A percentile compares a stretch with the other conserved stretches of the same genome.
These are phyloP conservation scores for Bombus consobrinus DNA, from an alignment of 1,140 invertebrate species.

Conservation along the genomic window DNA sequence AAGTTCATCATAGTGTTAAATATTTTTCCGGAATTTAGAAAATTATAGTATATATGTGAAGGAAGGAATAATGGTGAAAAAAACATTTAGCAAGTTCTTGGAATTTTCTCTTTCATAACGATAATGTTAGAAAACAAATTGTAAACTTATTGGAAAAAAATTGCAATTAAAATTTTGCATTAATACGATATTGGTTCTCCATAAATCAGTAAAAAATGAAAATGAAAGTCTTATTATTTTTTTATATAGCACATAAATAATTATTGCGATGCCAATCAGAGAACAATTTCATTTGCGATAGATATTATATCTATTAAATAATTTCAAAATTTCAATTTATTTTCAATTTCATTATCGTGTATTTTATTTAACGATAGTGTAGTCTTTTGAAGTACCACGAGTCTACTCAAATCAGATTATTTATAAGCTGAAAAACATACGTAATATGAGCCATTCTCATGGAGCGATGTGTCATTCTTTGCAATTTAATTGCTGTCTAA, in stretches of 20 bases:
- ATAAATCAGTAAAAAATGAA: too few species aligned
- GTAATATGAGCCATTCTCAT: constrained; percentile 5
- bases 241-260: not conserved
- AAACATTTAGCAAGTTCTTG: too few species aligned
- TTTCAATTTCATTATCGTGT: too few species aligned
- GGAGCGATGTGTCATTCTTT: not conserved
- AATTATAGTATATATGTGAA: too few species aligned
- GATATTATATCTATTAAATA: not conserved
- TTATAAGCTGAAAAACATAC: not conserved
- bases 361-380: not conserved
- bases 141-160: not conserved
- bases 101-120: too few species aligned
- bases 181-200: too few species aligned
- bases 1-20: too few species aligned
- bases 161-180: not conserved
- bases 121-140: too few species aligned
- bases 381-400: not conserved
- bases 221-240: too few species aligned
- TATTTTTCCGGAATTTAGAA: too few species aligned
- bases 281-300: not conserved
- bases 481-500: constrained; percentile 3
- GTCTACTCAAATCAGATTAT: not conserved
- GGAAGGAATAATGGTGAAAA: too few species aligned
- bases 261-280: not conserved
- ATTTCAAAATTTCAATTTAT: too few species aligned